Evolutionary conservation across 2,888 invertebrate genomes (phyloP).

Genomic region (Protodeltote pygarga): DNA sequence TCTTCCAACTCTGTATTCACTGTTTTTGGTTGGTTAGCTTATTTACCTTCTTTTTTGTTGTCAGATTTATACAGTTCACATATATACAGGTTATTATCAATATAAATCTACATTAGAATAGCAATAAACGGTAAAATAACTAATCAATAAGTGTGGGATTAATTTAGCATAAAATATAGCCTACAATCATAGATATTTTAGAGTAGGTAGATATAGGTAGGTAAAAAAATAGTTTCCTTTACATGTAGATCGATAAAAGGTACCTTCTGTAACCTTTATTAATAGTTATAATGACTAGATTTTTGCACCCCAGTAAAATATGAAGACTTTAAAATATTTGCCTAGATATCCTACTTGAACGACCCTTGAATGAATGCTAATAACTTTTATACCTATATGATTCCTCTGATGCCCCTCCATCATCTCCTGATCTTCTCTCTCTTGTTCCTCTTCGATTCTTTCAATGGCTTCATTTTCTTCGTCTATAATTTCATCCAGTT

Average conservation of each 20-base stretch:
- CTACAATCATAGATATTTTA: no score
- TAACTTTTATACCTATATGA: slow-evolving; percentile 73
- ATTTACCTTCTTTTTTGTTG: slow-evolving; percentile 19
- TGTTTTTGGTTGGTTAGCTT: slow-evolving; percentile 74
- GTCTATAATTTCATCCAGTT: slow-evolving; percentile 62
- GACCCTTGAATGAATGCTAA: slow-evolving; percentile 3
- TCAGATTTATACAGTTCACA: background rate
- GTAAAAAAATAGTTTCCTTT: no score
- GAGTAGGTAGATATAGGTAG: no score
- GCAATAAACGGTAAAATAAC: no score
- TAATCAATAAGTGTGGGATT: no score
- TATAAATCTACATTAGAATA: no score
- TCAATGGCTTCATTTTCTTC: slow-evolving; percentile 47
- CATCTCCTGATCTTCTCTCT: slow-evolving; percentile 71
- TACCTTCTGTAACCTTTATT: no score
- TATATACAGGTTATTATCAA: background rate
- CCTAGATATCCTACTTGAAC: background rate
- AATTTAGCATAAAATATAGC: no score
- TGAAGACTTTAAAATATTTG: slow-evolving; percentile 10
- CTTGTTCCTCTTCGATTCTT: slow-evolving; percentile 76
- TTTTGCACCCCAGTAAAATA: no score
- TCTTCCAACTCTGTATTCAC: slow-evolving; percentile 83
- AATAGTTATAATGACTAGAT: no score
- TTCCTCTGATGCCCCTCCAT: slow-evolving; percentile 78
- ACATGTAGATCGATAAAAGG: no score